Conservation (phyloP, 1,140 invertebrate species). For the Lamellibrachia luymesi region DNA sequence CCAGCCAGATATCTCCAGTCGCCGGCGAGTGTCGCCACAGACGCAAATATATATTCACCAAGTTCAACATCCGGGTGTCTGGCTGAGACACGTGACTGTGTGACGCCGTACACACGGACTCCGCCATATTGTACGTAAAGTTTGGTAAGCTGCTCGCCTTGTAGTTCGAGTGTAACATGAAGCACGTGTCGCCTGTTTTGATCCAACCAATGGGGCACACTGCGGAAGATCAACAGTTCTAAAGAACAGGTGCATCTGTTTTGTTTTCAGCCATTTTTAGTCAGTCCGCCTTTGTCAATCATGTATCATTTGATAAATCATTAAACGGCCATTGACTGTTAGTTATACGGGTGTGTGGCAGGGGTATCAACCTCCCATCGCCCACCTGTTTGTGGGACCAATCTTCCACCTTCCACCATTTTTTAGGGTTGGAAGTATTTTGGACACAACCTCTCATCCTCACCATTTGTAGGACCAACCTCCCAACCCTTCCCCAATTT, state of each 20-base stretch:
- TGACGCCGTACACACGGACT: neutral
- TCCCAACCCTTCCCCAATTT: too few species aligned
- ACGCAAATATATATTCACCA: slow-evolving; percentile 5
- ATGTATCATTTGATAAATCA: neutral
- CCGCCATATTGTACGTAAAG: neutral
- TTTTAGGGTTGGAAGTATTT: too few species aligned
- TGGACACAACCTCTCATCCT: too few species aligned
- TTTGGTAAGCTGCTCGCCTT: neutral
- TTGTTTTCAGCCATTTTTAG: too few species aligned
- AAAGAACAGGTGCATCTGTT: too few species aligned
- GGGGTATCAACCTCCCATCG: too few species aligned
- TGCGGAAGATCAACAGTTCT: neutral
- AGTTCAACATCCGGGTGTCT: neutral
- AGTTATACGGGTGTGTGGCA: neutral
- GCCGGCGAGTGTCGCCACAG: neutral
- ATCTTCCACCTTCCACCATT: too few species aligned
- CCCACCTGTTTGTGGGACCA: too few species aligned
- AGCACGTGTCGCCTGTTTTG: too few species aligned
- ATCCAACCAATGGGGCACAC: neutral
- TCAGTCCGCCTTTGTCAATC: neutral
- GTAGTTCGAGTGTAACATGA: neutral
- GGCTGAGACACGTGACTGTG: neutral
- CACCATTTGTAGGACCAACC: too few species aligned
- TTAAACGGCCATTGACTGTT: neutral
- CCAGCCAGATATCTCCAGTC: neutral